Base-by-base conservation (phyloP, 2,113 vertebrate species). In the Danionella cerebrum region DNA sequence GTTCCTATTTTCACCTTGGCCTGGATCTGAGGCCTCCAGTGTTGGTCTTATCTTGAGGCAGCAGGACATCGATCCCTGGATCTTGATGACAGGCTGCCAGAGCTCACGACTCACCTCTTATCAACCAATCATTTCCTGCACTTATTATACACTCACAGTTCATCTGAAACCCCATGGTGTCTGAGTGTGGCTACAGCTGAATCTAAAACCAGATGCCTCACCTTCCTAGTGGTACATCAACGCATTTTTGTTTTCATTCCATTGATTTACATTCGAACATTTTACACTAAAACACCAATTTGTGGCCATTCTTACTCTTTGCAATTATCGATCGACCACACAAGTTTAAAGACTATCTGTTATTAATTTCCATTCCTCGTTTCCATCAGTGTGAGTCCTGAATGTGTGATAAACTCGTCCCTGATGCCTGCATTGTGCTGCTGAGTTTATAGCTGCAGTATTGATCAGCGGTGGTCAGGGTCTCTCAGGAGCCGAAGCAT, bases 11-110 rank as follows among this genome's bases (percentile, higher is more conserved):
- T 59, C 24, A 66, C 44, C 59, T 65, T 51, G 62, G 25, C 25
- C 44, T 66, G 1, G 13, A 11, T 47, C 29, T 22, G 36, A 47
- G 35, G 58, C 14, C 25, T 16, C 27, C 65, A n/a, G n/a, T 74
- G 75, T 80, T 81, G 79, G 73, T 62, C 59, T 27, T 44, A 67
- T 76, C 77, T 50, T 60, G 65, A 70, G 70, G 27, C 48, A 71
- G 71, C 69, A 73, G 65, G 55, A 67, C 80, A 83, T 79, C 70
- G 81, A 81, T 77, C 71, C 39, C 8, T 53, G 53, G 73, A 84
- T 84, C 59, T 69, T 33, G 60, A 71, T 84, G 64, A 68, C 39
- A 69, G 36, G 14, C 59, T 58, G 60, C 41, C 42, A 54, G 39
- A 55, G 52, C 38, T 42, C 52, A 57, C 45, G 51, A 31, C 50